Base-by-base conservation (phyloP, 2,888 invertebrate species). In the Tachystola acroxantha region DNA sequence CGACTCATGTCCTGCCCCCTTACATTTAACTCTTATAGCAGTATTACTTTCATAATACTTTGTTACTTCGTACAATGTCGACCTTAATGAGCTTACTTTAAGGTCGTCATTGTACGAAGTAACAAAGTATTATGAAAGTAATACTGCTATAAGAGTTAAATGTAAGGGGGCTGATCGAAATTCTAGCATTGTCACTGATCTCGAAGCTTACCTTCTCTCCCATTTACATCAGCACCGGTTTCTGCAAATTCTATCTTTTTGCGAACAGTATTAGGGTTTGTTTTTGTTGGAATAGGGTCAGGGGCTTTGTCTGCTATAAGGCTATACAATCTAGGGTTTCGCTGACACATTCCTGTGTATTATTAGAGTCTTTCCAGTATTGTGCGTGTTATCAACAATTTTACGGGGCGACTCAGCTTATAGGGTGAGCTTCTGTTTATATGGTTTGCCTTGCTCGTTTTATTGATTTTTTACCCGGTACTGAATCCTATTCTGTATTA, bases 311-410 rank as follows among this genome's bases (percentile, higher is more conserved):
- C 16, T n/a, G 10, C 9, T 27, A 9, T 10, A 11, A 10, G 16
- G 11, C 16, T 27, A 26, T 16, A 3, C 6, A 16, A 16, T 34
- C 26, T 34, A 34, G 16, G 27, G 27, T 27, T 27, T 12, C 61
- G 70, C 71, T 72, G 71, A 73, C 66, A 59, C 54, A 55, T 61
- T 57, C 46, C 42, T 54, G 49, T 56, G 46, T 51, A 48, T 60
- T 62, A 62, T 59, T 57, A 56, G 54, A 59, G 46, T 55, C 47
- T 58, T 58, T 56, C 57, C 58, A 53, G 59, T 57, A 59, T 61
- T 57, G 60, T 52, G 51, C 58, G 61, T 58, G 50, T 47, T 59
- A 59, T 57, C 60, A 57, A 62, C 57, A 49, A 40, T 53, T 57
- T 58, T 51, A 53, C 51, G 50, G 42, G 14, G 27, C 36, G 20